phyloP scores from a whole-genome alignment of 1,140 invertebrate species.

The Euwallacea similis region DNA sequence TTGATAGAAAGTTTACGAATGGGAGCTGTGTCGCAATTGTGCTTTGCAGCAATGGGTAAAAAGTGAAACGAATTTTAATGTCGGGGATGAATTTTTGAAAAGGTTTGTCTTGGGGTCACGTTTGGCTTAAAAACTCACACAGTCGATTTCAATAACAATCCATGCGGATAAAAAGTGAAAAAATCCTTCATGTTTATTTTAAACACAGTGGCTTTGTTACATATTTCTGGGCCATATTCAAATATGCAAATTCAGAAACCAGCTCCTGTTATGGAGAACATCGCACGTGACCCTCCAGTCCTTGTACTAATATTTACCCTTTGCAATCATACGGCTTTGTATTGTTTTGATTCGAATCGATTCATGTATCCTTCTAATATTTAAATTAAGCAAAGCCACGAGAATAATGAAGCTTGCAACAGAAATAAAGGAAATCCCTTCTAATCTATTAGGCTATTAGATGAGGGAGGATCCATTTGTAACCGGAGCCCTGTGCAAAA shows the following conservation, averaged over 20 bases:
- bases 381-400: not conserved
- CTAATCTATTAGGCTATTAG: constrained; percentile 25
- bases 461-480: constrained; percentile 39
- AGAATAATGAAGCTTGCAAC: not conserved
- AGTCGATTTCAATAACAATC: not conserved
- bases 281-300: constrained; percentile 29
- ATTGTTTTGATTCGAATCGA: constrained; percentile 25
- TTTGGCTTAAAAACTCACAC: too few relatives aligned
- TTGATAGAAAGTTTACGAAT: constrained; percentile 33
- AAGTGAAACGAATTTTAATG: constrained; percentile 24
- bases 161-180: constrained; percentile 6
- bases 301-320: constrained; percentile 41
- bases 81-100: not conserved
- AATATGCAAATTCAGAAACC: constrained; percentile 21
- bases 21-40: constrained; percentile 1
- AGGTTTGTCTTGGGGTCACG: too few relatives aligned
- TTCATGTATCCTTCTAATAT: not conserved
- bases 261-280: not conserved
- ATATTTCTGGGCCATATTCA: constrained; percentile 30
- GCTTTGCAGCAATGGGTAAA: constrained; percentile 10
- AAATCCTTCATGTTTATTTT: constrained; percentile 23
- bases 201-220: constrained; percentile 27
- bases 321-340: constrained; percentile 35
- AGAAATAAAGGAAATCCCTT: not conserved
- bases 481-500: constrained; percentile 37